Conservation (phyloP, 2,113 vertebrate species). For the Indicator maculatus region DNA sequence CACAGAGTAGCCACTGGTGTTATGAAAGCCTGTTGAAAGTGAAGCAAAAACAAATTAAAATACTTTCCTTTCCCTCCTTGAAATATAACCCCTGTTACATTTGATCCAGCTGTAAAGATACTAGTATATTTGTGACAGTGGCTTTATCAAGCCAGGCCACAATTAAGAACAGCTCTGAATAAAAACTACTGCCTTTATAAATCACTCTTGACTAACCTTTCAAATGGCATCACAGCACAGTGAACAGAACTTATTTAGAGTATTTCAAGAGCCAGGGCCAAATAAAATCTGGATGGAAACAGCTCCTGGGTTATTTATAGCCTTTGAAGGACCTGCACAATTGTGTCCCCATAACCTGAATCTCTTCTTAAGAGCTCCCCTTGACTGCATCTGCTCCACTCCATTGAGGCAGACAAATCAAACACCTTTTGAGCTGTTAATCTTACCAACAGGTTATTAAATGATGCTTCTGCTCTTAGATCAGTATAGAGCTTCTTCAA, state of each 20-base stretch:
- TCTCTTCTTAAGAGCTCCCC: conserved; percentile 1
- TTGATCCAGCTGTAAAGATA: conserved; percentile 61
- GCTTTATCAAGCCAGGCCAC: conserved; percentile 62
- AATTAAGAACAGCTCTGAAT: conserved; percentile 63
- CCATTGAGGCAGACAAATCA: not conserved
- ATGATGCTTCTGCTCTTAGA: conserved; percentile 16
- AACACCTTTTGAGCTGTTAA: conserved; percentile 10
- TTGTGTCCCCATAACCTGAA: conserved; percentile 31
- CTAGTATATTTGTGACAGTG: conserved; percentile 45
- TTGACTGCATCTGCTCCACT: not conserved
- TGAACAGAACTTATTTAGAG: conserved; percentile 38
- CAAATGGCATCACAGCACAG: not conserved
- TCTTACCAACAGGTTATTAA: conserved; percentile 41
- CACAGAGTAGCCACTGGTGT: not conserved
- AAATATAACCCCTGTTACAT: conserved; percentile 43
- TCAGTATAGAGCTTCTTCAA: conserved; percentile 7
- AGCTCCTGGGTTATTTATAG: conserved; percentile 46
- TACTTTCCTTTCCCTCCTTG: conserved; percentile 64
- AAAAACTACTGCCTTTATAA: conserved; percentile 60
- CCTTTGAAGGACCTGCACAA: conserved; percentile 14
- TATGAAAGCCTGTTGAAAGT: conserved; percentile 40
- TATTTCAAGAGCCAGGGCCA: conserved; percentile 55
- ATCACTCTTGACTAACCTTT: conserved; percentile 34
- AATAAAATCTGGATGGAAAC: conserved; percentile 43
- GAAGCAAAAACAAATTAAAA: conserved; percentile 45